phyloP scores from a whole-genome alignment of 2,113 vertebrate genomes.

The Microtus richardsoni region DNA sequence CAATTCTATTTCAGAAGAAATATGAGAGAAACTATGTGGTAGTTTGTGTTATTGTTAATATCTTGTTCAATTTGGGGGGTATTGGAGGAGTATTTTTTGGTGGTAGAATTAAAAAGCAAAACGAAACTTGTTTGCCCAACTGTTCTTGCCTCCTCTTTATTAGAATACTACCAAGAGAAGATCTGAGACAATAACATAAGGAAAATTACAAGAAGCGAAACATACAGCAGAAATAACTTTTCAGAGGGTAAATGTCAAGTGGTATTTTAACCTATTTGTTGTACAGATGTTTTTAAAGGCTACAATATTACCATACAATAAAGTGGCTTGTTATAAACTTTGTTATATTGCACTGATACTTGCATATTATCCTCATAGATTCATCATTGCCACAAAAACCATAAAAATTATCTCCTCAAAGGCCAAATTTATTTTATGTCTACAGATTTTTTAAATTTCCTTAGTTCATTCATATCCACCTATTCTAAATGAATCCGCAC shows the following conservation, averaged over 20 bases:
- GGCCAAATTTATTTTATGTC: not conserved
- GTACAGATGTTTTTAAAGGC: not conserved
- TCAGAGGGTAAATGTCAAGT: not conserved
- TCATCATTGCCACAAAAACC: not conserved
- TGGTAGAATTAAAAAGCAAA: not conserved
- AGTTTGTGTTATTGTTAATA: no score
- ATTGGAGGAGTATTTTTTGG: not conserved
- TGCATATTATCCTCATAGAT: not conserved
- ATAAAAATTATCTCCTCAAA: conserved; percentile 4
- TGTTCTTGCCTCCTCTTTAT: not conserved
- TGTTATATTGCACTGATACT: not conserved
- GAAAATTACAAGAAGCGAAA: not conserved
- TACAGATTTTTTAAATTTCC: not conserved
- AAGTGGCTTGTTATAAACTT: not conserved
- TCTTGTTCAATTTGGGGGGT: not conserved
- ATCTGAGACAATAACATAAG: not conserved
- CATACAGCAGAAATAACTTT: not conserved
- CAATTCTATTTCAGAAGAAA: not conserved
- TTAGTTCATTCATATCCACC: not conserved
- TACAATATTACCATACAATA: not conserved
- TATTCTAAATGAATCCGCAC: not conserved
- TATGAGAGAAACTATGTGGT: not conserved
- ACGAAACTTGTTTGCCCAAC: not conserved
- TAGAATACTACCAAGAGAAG: not conserved
- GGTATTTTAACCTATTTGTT: not conserved